Evolutionary conservation across 2,797 vertebrate species (phyloP), one percentile per base, ranked within the genome.

Genomic region (Pipistrellus pygmaeus): DNA sequence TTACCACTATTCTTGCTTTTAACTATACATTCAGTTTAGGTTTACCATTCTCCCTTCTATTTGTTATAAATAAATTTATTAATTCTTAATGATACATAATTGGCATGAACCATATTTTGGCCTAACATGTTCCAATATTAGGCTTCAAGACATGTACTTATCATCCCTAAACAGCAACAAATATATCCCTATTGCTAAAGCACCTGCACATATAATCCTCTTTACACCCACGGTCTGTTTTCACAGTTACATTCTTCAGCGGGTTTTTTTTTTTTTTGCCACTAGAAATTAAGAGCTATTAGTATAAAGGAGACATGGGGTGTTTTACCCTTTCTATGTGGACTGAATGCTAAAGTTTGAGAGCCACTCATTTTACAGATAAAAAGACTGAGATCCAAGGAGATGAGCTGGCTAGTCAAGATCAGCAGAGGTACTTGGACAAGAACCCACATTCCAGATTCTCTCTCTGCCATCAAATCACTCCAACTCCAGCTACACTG

Each of bases 1-100:
- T 88, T 69, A 80, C 14, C 41, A 44, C n/a, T 51, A 51, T 44
- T 93, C 12, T 88, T 93, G 23, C 17, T 73, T 82, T 71, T 85
- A 51, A 86, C 76, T 60, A 68, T 35, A 84, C 88, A 77, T 25
- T 89, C 83, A 93, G n/a, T 46, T 91, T 85, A 77, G 41, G 21
- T 83, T 83, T 68, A 83, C 20, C 27, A 55, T 75, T 71, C 77
- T 57, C 30, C 15, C 71, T 90, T 81, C 21, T 86, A 90, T 38
- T 81, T 85, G 14, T 30, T 85, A 8, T 38, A 0, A 73, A 72
- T 60, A 89, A n/a, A 46, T 94, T 91, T 78, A 38, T 91, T 91
- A 91, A 46, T 5, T 2, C 14, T 87, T 69, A 82, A 69, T 90
- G 14, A 89, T 53, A 57, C 2, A 64, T 69, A 46, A 25, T 62